Base-by-base conservation (phyloP, 2,797 vertebrate genomes). In the Cryptoblepharus egeriae region DNA sequence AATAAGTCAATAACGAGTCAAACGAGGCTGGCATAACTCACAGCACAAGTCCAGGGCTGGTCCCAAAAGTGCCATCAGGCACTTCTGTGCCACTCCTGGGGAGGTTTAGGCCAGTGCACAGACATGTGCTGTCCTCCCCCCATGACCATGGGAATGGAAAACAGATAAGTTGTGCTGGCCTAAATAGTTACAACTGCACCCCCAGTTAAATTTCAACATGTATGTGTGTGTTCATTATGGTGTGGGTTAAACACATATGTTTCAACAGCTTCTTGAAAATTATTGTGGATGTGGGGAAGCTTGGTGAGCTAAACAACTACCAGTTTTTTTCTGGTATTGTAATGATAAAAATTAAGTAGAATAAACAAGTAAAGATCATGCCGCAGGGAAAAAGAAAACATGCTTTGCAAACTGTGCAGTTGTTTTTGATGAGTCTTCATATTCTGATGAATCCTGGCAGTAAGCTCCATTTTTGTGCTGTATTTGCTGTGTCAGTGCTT, bases 351-450 rank as follows among this genome's bases (percentile, higher is more conserved):
- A 52, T 26, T n/a, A 42, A 60, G 32, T 30, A 52, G 32, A n/a
- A 55, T 73, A 73, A 65, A 64, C 60, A 64, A 80, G 67, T 57
- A 71, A 77, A 35, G 55, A 72, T 49, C 15, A 26, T 22, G 61
- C 57, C 58, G 57, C 28, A 58, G 65, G 32, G 70, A 49, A n/a
- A 78, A 80, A 10, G 9, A 13, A 13, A 12, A 80, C 15, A 49
- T 1, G 28, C 87, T 82, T 88, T 86, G 67, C 72, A 88, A 58
- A 82, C 4, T 49, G 9, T 16, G n/a, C 77, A 5, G 10, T 30
- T 63, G 13, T 2, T 1, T 79, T 88, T 91, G 68, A 78, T 88
- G 81, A 73, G 30, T 42, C 18, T 39, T 7, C 35, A 78, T 63
- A 7, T 64, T 28, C 3, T 35, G 61, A 39, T 49, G 26, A 28